Percentiles rank a stretch among this genome's conserved stretches.
phyloP scores from a whole-genome alignment of 2,888 invertebrate genomes.

The Mechanitis mazaeus region DNA sequence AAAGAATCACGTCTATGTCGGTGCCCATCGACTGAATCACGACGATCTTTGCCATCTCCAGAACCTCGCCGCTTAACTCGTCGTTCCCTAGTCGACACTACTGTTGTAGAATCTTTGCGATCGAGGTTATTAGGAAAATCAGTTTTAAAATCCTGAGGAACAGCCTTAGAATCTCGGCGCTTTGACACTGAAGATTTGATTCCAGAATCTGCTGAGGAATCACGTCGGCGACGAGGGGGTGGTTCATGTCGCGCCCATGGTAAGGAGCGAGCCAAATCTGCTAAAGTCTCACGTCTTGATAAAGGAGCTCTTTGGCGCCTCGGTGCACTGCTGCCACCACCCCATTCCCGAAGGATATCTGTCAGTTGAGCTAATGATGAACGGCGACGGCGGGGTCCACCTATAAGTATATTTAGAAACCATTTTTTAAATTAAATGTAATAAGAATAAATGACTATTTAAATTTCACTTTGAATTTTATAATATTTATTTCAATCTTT shows the following conservation, averaged over 20 bases:
- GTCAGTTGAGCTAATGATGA: slow-evolving; percentile 92
- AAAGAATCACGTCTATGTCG: slow-evolving; percentile 83
- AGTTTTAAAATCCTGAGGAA: slow-evolving; percentile 79
- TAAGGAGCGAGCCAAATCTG: slow-evolving; percentile 89
- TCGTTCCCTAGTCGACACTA: slow-evolving; percentile 65
- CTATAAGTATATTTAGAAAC: slow-evolving; percentile 37
- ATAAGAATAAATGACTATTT: no score
- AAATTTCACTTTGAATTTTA: no score
- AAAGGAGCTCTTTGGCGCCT: slow-evolving; percentile 80
- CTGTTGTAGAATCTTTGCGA: slow-evolving; percentile 80
- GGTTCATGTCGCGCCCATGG: slow-evolving; percentile 85
- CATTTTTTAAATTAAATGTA: no score
- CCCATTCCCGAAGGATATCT: slow-evolving; percentile 92
- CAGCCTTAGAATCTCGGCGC: slow-evolving; percentile 83
- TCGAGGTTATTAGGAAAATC: slow-evolving; percentile 85
- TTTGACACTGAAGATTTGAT: slow-evolving; percentile 85
- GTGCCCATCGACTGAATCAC: slow-evolving; percentile 82
- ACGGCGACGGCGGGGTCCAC: slow-evolving; percentile 83
- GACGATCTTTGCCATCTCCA: slow-evolving; percentile 77
- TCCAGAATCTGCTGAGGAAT: slow-evolving; percentile 91
- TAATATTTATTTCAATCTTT: no score
- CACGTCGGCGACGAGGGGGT: slow-evolving; percentile 84
- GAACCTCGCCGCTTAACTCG: slow-evolving; percentile 78
- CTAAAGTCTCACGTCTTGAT: slow-evolving; percentile 89
- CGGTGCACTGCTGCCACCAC: slow-evolving; percentile 77